Conservation (phyloP, 2,888 invertebrate genomes). For the Acanthosepion lycidas region DNA sequence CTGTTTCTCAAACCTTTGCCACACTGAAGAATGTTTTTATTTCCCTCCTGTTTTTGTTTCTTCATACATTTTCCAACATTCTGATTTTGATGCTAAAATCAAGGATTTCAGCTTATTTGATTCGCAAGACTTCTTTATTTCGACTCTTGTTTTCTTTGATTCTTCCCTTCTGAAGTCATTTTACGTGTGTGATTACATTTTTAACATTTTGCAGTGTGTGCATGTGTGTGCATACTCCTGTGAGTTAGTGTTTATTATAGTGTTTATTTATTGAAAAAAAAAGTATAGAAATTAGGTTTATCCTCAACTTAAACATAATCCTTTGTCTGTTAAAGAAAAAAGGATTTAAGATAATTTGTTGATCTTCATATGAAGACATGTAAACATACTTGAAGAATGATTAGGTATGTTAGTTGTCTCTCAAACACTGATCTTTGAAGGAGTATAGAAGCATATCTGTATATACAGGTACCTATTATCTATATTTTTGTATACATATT, state of each 20-base stretch:
- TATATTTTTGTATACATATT: too few relatives aligned
- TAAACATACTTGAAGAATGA: conserved; percentile 4
- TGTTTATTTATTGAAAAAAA: neutral
- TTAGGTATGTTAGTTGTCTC: neutral
- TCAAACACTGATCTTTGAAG: neutral
- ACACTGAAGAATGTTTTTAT: neutral
- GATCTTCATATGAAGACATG: neutral
- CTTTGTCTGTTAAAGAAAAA: neutral
- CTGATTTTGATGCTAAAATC: conserved; percentile 24
- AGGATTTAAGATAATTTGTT: neutral
- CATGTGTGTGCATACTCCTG: neutral
- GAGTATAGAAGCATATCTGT: neutral
- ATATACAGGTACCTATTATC: neutral
- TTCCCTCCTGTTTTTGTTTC: neutral
- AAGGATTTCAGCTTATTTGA: conserved; percentile 6
- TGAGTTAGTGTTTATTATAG: neutral
- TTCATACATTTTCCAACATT: neutral
- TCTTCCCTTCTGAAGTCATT: neutral
- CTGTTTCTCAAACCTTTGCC: neutral
- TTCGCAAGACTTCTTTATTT: neutral
- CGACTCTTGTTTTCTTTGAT: neutral
- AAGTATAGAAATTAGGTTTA: neutral
- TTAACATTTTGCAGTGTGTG: neutral
- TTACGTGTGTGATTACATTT: neutral
- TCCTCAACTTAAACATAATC: neutral